Base-by-base conservation (phyloP, 2,888 invertebrate genomes). In the Suillia variegata region DNA sequence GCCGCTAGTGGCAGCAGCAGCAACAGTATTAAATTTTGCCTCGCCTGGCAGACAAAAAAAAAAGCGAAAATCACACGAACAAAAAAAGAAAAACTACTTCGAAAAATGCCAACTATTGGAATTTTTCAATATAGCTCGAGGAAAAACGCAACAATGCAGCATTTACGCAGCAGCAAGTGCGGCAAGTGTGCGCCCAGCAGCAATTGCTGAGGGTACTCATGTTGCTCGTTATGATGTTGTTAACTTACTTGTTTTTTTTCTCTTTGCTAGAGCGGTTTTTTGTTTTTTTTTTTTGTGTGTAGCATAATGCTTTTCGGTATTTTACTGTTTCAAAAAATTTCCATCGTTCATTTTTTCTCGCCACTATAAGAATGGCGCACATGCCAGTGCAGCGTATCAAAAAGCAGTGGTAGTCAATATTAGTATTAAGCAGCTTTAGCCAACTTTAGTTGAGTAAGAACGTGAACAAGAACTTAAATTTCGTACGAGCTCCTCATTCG, bases 111-210 rank as follows among this genome's bases (percentile, higher is more conserved):
- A 38, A 38, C 13, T n/a, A 38, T 38, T n/a, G 38, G 38, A 38
- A 38, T 38, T 38, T 38, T 38, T 38, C 38, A 38, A 38, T 38
- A 38, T 38, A 38, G n/a, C 38, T 38, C n/a, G 38, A n/a, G 3
- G 38, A 38, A 38, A 38, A 38, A 38, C 20, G 45, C 45, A 17
- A 45, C 45, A 45, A 17, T 45, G 45, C 45, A 18, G 45, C 45
- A 20, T 38, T 38, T 38, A n/a, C 38, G 45, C 45, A 45, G 45
- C 3, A 18, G 45, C 45, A 45, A n/a, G n/a, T n/a, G n/a, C n/a
- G n/a, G 20, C 45, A 20, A 20, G n/a, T n/a, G n/a, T n/a, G n/a
- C n/a, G n/a, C n/a, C n/a, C 45, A 45, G 20, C 45, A 45, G 45
- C 45, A 45, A 45, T 20, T 45, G 45, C 18, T 18, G 45, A 45